Evolutionary conservation across 2,797 vertebrate genomes (phyloP).

Genomic region (Gobio occitaniae): DNA sequence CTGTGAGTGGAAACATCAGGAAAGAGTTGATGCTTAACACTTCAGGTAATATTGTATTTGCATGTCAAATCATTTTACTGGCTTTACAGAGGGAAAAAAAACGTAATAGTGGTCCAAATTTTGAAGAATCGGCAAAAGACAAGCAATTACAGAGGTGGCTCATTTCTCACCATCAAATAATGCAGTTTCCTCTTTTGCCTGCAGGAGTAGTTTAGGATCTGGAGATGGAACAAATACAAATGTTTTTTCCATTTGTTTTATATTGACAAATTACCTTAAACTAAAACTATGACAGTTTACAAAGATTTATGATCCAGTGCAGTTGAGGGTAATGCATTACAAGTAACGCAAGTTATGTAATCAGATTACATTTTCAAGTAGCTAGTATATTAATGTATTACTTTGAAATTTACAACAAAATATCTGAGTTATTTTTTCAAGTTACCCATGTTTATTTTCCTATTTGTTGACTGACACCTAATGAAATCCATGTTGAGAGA

Average conservation of each 20-base stretch:
- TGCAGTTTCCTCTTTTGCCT: background rate
- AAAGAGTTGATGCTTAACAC: background rate
- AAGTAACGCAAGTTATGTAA: too few relatives aligned
- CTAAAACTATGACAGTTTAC: too few relatives aligned
- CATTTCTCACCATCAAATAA: slow-evolving; percentile 25
- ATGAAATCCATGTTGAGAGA: background rate
- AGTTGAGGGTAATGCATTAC: too few relatives aligned
- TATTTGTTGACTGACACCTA: background rate
- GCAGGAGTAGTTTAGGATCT: background rate
- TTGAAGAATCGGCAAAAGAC: background rate
- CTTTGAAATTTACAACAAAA: background rate
- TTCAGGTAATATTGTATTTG: background rate
- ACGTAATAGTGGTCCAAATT: background rate
- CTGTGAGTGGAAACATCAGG: slow-evolving; percentile 71
- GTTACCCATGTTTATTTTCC: background rate
- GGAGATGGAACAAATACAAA: background rate
- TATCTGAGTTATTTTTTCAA: background rate
- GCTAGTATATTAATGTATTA: background rate
- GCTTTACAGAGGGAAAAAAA: background rate
- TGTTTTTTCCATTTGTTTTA: background rate
- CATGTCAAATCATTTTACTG: background rate
- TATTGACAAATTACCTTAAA: background rate
- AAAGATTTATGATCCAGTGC: background rate
- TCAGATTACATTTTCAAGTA: background rate
- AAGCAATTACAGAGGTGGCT: background rate